phyloP scores from a whole-genome alignment of 1,140 invertebrate species.

The Luehdorfia chinensis region DNA sequence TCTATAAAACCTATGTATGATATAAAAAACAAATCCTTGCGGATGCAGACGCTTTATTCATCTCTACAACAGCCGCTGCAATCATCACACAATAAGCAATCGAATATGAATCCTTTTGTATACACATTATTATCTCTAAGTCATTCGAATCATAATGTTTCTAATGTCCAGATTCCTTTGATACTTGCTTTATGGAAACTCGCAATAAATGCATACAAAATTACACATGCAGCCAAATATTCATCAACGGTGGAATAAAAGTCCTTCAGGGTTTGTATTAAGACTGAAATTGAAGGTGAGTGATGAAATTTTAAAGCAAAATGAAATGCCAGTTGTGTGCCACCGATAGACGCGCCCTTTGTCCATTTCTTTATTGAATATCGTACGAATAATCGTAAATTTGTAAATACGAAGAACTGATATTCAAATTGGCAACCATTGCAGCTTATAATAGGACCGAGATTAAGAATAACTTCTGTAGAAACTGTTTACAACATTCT shows the following conservation, averaged over 20 bases:
- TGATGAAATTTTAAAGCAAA: not conserved
- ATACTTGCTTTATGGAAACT: conserved; percentile 21
- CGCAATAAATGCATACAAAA: conserved; percentile 16
- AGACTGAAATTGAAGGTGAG: no score
- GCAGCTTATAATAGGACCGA: conserved; percentile 20
- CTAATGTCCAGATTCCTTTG: conserved; percentile 18
- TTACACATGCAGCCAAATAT: not conserved
- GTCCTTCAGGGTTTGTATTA: no score
- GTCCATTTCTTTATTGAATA: conserved; percentile 48
- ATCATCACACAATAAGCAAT: conserved; percentile 17
- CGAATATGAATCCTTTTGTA: conserved; percentile 17
- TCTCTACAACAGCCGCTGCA: not conserved
- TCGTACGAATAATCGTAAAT: conserved; percentile 48
- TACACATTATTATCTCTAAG: conserved; percentile 18
- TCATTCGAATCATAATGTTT: conserved; percentile 20
- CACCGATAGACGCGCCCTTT: conserved; percentile 30
- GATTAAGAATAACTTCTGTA: conserved; percentile 4
- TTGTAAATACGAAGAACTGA: conserved; percentile 42
- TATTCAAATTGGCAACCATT: conserved; percentile 34
- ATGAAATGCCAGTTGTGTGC: conserved; percentile 5
- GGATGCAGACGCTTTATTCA: not conserved
- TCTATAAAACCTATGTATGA: not conserved
- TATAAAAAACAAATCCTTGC: not conserved
- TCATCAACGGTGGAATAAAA: no score
- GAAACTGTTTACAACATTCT: conserved; percentile 11